Evolutionary conservation across 1,140 invertebrate genomes (phyloP), one percentile per base, ranked within the genome.

Genomic region (Notospermus geniculatus): DNA sequence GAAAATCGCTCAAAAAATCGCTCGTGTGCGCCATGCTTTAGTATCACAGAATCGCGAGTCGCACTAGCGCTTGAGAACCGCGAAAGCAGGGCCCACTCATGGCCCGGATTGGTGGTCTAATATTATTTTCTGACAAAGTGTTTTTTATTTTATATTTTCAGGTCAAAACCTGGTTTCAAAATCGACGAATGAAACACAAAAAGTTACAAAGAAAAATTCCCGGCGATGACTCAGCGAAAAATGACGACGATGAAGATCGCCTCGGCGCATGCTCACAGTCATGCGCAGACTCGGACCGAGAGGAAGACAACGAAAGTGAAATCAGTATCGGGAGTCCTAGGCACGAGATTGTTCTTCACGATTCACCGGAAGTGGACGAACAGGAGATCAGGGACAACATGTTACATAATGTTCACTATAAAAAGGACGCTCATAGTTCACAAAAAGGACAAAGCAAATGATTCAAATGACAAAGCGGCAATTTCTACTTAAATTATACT

Each of bases 141-240:
- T 41, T 67, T 57, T 55, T 55, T 55, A 57, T 60, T 32, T 58
- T 57, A n/a, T n/a, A n/a, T 56, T 70, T 73, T 30, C 70, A 87
- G 85, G 94, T 97, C 50, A 97, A 97, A 84, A 97, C 93, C 32
- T 98, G 95, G 95, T 98, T 97, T 82, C 95, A 97, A 83, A 97
- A 97, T 81, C 82, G 94, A 17, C 83, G 94, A 66, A 97, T 97
- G 94, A 98, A 97, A 74, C 93, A 97, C 80, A 97, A 97, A 85
- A 97, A 97, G 76, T 90, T 95, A 74, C 84, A 95, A 72, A 83
- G 92, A 59, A 90, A 90, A 73, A 69, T 86, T 23, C 84, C 81
- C 43, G 87, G 86, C n/a, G 84, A 84, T 19, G 57, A 57, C 2
- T 29, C 46, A 52, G 27, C 29, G 36, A 2, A 39, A n/a, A n/a